These are phyloP conservation scores for Serranus cabrilla DNA, from an alignment of 2,797 vertebrate species.

Conservation along the genomic window DNA sequence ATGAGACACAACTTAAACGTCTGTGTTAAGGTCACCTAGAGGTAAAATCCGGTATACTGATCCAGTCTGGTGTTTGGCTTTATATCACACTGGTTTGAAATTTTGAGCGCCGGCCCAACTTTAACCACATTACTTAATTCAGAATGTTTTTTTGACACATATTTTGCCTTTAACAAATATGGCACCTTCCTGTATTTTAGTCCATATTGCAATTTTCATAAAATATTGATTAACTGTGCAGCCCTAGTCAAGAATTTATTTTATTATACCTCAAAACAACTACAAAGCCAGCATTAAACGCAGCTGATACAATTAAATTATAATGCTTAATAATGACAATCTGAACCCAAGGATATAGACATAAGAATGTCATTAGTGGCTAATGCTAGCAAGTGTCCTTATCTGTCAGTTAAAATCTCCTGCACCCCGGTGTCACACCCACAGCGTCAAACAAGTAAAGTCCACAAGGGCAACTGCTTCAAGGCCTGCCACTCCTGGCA, in stretches of 20 bases:
- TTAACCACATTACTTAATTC: no score
- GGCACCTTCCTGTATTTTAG: no score
- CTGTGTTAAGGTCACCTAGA: no score
- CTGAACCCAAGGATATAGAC: background rate
- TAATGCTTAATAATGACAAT: background rate
- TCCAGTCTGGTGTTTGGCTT: no score
- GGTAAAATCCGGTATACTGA: no score
- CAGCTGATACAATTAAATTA: background rate
- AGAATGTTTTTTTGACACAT: no score
- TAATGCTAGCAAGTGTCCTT: conserved; percentile 1
- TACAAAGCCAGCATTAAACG: background rate
- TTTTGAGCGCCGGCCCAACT: no score
- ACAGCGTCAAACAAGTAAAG: conserved; percentile 30
- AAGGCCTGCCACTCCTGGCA: conserved; percentile 17
- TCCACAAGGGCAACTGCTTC: conserved; percentile 40
- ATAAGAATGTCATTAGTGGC: background rate
- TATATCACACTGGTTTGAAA: no score
- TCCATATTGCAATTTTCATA: no score
- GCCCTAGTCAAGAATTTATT: background rate
- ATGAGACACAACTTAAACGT: no score
- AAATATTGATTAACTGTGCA: background rate
- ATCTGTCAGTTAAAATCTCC: background rate
- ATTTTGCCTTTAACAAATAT: no score
- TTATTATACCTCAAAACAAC: background rate
- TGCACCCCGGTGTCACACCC: conserved; percentile 32